Evolutionary conservation across 2,113 vertebrate genomes (phyloP).

Genomic region (Lepisosteus osseus): DNA sequence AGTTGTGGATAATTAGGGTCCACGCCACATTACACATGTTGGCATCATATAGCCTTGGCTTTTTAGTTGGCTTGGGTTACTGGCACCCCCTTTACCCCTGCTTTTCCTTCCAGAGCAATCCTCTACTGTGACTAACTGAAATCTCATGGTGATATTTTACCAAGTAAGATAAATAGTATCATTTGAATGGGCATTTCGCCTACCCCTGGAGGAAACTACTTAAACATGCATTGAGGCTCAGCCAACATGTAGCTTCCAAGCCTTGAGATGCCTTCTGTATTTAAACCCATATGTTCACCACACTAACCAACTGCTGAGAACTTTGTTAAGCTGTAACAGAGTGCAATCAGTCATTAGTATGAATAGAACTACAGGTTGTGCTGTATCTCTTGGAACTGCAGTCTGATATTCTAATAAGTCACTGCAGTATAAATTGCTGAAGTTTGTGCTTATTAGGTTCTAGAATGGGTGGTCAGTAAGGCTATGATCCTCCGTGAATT

Average conservation of each 20-base stretch:
- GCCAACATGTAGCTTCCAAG: background rate
- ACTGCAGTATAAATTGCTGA: background rate
- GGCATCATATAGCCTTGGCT: background rate
- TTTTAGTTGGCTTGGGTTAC: background rate
- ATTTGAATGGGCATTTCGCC: background rate
- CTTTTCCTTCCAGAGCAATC: background rate
- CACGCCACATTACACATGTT: background rate
- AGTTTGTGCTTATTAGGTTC: no score
- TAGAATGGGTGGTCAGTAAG: no score
- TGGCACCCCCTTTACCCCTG: background rate
- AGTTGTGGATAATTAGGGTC: no score
- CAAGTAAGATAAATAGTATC: conserved; percentile 2
- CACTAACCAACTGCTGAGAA: background rate
- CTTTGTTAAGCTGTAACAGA: background rate
- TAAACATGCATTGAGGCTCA: no score
- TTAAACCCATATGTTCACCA: background rate
- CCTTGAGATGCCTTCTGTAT: no score
- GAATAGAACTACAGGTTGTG: background rate
- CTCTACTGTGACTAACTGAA: background rate
- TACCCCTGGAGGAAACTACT: no score
- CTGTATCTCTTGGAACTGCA: background rate
- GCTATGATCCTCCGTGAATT: no score
- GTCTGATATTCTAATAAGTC: background rate
- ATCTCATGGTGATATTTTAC: background rate
- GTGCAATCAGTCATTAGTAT: background rate